phyloP scores from a whole-genome alignment of 2,797 vertebrate genomes.

The Orestias chungarensis region DNA sequence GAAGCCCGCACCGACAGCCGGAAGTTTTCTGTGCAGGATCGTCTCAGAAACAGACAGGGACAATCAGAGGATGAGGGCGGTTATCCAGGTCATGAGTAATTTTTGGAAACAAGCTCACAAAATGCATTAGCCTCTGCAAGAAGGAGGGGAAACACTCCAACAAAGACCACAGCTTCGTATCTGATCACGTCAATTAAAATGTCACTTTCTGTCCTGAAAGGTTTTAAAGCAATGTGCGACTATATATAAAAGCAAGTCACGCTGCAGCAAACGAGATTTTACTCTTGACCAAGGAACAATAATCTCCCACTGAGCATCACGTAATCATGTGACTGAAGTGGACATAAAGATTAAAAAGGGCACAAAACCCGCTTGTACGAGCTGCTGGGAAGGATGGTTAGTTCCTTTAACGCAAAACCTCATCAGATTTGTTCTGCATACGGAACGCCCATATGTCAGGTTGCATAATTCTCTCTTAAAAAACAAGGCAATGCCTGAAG shows the following conservation, averaged over 20 bases:
- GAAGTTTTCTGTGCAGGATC: background rate
- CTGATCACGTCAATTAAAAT: background rate
- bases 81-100: constrained; percentile 4
- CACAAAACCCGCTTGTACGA: background rate
- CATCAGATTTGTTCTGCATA: constrained; percentile 17
- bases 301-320: constrained; percentile 30
- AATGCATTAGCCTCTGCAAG: constrained; percentile 7
- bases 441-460: constrained; percentile 34
- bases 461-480: constrained; percentile 39
- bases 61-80: background rate
- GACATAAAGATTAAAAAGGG: constrained; percentile 2
- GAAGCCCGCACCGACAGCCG: background rate
- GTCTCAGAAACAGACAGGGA: constrained; percentile 15
- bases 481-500: constrained; percentile 18
- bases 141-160: background rate
- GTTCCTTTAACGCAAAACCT: constrained; percentile 31
- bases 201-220: background rate
- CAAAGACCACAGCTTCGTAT: background rate
- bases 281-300: constrained; percentile 5
- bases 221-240: background rate
- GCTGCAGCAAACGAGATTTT: constrained; percentile 20
- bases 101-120: constrained; percentile 13
- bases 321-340: constrained; percentile 15
- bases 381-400: background rate
- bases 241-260: background rate